phyloP scores from a whole-genome alignment of 2,113 vertebrate genomes.

The Boulengeromyrus knoepffleri region DNA sequence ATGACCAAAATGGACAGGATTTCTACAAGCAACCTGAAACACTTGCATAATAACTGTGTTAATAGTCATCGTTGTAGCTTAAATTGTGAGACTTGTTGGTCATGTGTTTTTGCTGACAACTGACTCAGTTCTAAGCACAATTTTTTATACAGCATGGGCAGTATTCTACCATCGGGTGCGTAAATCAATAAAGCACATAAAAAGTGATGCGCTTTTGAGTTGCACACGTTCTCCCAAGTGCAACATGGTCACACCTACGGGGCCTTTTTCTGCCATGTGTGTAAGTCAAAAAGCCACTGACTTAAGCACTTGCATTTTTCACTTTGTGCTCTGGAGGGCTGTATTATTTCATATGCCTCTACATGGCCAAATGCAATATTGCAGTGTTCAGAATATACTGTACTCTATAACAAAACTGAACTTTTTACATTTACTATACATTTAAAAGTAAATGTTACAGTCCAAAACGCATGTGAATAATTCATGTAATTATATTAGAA shows the following conservation, averaged over 20 bases:
- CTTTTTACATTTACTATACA: background rate
- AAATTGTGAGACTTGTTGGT: background rate
- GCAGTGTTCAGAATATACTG: background rate
- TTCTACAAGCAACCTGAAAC: background rate
- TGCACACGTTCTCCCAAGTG: background rate
- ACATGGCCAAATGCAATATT: background rate
- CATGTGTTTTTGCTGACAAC: background rate
- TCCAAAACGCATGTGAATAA: background rate
- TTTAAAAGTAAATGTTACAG: background rate
- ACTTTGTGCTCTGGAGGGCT: background rate
- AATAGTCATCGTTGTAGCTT: background rate
- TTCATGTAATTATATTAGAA: background rate
- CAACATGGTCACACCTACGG: background rate
- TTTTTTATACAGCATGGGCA: background rate
- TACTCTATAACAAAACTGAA: background rate
- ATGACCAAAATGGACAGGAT: background rate
- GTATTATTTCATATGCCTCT: background rate
- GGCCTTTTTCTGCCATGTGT: background rate
- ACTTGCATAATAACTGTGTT: background rate
- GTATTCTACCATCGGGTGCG: background rate
- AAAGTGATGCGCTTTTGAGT: background rate
- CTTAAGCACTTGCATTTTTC: no score
- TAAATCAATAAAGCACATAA: background rate
- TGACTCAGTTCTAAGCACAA: background rate
- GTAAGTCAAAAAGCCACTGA: background rate